These are phyloP conservation scores for Minunthozetes semirufus DNA, from an alignment of 2,888 invertebrate genomes.

Conservation along the genomic window DNA sequence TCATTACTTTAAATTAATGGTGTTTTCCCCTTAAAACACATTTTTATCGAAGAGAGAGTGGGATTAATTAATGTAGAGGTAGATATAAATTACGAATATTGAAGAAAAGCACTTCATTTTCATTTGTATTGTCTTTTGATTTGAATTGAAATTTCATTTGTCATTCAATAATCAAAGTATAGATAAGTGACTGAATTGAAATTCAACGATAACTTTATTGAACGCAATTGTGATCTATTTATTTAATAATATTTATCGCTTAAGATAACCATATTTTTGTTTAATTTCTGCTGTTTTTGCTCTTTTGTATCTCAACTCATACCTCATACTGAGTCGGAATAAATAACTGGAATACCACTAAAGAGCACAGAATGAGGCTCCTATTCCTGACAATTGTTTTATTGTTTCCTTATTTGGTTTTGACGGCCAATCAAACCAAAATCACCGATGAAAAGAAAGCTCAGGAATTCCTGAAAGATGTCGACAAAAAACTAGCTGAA, in stretches of 20 bases:
- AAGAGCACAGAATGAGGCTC: neutral
- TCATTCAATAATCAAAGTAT: neutral
- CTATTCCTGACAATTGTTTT: neutral
- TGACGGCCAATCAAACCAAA: neutral
- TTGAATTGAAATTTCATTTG: neutral
- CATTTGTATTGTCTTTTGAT: neutral
- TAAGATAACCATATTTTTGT: neutral
- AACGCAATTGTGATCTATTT: neutral
- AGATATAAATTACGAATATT: neutral
- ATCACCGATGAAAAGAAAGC: slow-evolving; percentile 12
- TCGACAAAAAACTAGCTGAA: neutral
- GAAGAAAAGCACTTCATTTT: neutral
- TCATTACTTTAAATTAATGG: too few species aligned
- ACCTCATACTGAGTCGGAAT: neutral
- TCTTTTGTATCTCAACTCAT: neutral
- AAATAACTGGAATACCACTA: neutral
- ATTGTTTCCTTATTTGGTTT: slow-evolving; percentile 1
- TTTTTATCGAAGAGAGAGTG: too few species aligned
- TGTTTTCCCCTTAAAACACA: too few species aligned
- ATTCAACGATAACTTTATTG: neutral
- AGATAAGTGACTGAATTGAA: neutral
- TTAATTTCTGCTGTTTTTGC: neutral
- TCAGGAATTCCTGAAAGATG: neutral
- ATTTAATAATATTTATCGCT: neutral
- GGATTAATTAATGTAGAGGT: too few species aligned